phyloP scores from a whole-genome alignment of 2,888 invertebrate species.

The Listrodromus nycthemerus region DNA sequence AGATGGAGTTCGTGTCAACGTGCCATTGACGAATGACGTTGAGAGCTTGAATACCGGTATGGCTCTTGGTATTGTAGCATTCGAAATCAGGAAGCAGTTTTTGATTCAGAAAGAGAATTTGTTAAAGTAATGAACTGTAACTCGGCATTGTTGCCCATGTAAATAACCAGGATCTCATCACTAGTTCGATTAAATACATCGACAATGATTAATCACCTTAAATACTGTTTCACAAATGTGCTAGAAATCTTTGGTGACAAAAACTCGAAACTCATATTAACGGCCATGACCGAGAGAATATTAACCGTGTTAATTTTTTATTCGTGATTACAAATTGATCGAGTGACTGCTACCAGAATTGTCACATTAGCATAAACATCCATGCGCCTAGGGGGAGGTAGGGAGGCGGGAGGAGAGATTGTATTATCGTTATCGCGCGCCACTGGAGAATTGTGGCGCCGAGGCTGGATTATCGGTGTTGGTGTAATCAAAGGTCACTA shows the following conservation, averaged over 20 bases:
- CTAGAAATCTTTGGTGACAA: background rate
- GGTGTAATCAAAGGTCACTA: constrained; percentile 25
- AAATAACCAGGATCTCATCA: constrained; percentile 16
- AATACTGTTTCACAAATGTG: background rate
- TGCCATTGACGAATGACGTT: constrained; percentile 91
- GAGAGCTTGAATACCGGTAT: constrained; percentile 95
- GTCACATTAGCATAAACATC: constrained; percentile 56
- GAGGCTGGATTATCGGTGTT: constrained; percentile 51
- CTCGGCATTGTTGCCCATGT: constrained; percentile 8
- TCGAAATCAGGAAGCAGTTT: constrained; percentile 92
- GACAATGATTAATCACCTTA: background rate
- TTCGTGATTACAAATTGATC: constrained; percentile 47
- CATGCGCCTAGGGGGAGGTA: constrained; percentile 19
- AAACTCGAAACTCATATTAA: background rate
- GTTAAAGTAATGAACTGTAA: background rate
- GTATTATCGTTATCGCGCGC: constrained; percentile 48
- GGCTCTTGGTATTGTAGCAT: constrained; percentile 93
- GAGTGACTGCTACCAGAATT: constrained; percentile 48
- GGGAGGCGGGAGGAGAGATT: constrained; percentile 15
- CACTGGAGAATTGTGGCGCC: background rate
- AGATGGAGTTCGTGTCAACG: constrained; percentile 89
- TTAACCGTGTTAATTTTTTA: constrained; percentile 49
- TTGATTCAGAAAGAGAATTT: constrained; percentile 64
- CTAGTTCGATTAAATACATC: constrained; percentile 7
- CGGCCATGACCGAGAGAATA: background rate